Conservation (phyloP, 2,888 invertebrate species). For the Amblyjoppa fuscipennis region DNA sequence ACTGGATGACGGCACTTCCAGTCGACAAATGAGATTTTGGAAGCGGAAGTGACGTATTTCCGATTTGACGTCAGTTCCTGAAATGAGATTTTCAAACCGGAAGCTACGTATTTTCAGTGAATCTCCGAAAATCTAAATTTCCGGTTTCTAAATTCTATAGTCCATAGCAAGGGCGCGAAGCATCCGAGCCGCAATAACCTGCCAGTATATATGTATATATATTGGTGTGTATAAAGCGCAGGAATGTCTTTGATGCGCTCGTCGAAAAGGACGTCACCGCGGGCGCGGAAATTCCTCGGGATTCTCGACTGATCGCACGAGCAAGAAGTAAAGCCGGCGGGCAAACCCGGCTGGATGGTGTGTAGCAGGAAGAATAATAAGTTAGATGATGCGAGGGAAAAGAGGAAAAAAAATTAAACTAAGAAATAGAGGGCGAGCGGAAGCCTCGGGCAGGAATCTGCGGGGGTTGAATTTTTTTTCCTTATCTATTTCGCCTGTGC, state of each 20-base stretch:
- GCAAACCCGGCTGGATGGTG: background rate
- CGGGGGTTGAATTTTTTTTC: conserved; percentile 32
- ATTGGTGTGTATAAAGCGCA: conserved; percentile 19
- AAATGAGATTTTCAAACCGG: background rate
- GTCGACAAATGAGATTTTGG: too few relatives aligned
- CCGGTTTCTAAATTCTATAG: background rate
- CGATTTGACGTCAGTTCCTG: too few relatives aligned
- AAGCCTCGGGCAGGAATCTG: conserved; percentile 27
- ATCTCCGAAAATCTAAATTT: background rate
- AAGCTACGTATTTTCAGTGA: background rate
- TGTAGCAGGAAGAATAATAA: conserved; percentile 5
- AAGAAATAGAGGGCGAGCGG: background rate
- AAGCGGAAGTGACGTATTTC: too few relatives aligned
- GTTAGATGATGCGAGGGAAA: conserved; percentile 1
- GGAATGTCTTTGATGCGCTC: conserved; percentile 38
- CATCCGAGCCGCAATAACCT: background rate
- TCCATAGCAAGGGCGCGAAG: conserved; percentile 10
- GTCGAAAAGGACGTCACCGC: conserved; percentile 21
- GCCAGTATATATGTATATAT: background rate
- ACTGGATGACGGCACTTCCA: too few relatives aligned
- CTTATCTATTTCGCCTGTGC: background rate
- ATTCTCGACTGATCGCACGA: conserved; percentile 1
- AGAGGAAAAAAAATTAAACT: background rate
- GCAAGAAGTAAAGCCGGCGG: background rate
- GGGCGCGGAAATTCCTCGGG: conserved; percentile 11